phyloP scores from a whole-genome alignment of 2,113 vertebrate genomes.

The Jaculus jaculus region DNA sequence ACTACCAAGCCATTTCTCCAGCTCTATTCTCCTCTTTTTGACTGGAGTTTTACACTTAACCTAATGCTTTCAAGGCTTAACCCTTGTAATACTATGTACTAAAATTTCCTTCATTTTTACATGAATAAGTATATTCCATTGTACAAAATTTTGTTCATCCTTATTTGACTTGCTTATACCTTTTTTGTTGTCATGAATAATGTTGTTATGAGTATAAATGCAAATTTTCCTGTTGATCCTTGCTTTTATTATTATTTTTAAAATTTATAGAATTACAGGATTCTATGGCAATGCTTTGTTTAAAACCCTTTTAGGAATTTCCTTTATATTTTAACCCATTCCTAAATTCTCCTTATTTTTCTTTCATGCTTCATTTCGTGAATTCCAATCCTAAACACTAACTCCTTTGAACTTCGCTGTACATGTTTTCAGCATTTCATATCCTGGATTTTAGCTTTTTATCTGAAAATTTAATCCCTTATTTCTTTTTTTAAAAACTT shows the following conservation, averaged over 20 bases:
- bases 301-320: background rate
- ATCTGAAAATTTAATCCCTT: background rate
- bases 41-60: background rate
- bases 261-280: background rate
- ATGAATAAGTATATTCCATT: background rate
- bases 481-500: background rate
- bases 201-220: background rate
- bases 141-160: background rate
- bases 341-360: background rate
- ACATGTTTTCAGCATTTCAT: background rate
- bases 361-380: background rate
- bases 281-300: background rate
- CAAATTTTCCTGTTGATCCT: background rate
- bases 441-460: background rate
- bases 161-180: background rate
- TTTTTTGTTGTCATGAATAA: background rate
- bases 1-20: no score
- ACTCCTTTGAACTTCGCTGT: background rate
- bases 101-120: background rate
- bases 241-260: background rate
- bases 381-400: background rate
- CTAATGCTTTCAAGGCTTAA: background rate
- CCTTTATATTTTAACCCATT: background rate
- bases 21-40: background rate
- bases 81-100: background rate